Base-by-base conservation (phyloP, 2,113 vertebrate genomes). In the Isichthys henryi region DNA sequence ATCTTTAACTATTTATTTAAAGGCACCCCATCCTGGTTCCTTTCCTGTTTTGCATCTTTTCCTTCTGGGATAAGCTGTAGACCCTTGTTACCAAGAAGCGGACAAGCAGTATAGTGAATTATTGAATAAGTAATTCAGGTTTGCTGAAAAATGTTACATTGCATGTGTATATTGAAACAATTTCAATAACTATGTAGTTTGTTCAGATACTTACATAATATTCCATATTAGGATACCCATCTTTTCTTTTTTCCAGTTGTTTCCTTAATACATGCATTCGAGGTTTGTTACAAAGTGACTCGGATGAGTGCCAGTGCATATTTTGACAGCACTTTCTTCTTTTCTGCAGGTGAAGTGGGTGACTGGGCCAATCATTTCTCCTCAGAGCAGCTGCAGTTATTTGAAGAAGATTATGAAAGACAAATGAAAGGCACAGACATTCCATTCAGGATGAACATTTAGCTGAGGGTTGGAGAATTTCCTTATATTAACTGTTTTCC, bases 341-440 rank as follows among this genome's bases (percentile, higher is more conserved):
- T 45, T 8, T 46, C 5, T 50, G 43, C 91, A 98, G 97, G 96
- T 58, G 92, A 91, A 88, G 96, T 98, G 0, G 97, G 97, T 0
- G 98, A 99, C 80, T 98, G 97, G 97, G 96, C 92, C 92, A 97
- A 97, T 89, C 91, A 98, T 92, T 98, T 98, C 93, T 97, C 96
- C 0, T 92, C 96, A 13, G 95, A 96, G 90, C 96, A 98, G 91
- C 95, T 94, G 50, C 91, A 96, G 92, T 93, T 90, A 91, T 98
- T 98, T 93, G 96, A 98, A 89, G 94, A 94, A 88, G 93, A 97
- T 90, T 98, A 97, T 4, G 88, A 92, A 0, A 94, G 92, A 89
- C 94, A 97, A 93, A 98, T 98, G 97, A 94, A 94, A 2, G 95
- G 89, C 0, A 94, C 93, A 0, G 74, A 94, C 58, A 95, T 98